Conservation (phyloP, 2,888 invertebrate genomes). For the Silvanus unidentatus region DNA sequence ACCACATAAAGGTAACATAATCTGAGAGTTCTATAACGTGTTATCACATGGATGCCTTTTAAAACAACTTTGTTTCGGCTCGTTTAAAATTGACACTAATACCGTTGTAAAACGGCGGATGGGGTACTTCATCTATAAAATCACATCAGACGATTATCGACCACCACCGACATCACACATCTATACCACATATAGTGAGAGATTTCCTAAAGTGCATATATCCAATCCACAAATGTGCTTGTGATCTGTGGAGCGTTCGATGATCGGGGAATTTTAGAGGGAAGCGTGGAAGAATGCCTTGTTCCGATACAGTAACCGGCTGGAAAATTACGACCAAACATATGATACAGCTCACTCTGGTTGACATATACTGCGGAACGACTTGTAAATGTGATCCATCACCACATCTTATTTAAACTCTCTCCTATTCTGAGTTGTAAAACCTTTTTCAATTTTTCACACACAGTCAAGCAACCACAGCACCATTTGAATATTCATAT, state of each 20-base stretch:
- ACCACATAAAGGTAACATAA: constrained; percentile 21
- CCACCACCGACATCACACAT: constrained; percentile 22
- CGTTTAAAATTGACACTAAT: constrained; percentile 36
- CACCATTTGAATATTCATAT: too few species aligned
- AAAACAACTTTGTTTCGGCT: constrained; percentile 38
- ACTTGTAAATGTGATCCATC: constrained; percentile 1
- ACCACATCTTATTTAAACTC: constrained; percentile 2
- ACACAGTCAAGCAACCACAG: too few species aligned
- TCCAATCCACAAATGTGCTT: constrained; percentile 30
- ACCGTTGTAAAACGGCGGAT: constrained; percentile 28
- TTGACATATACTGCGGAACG: constrained; percentile 15
- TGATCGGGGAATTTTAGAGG: constrained; percentile 11
- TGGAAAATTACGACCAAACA: constrained; percentile 41
- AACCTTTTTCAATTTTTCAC: too few species aligned
- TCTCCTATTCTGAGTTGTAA: background rate
- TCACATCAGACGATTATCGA: constrained; percentile 44
- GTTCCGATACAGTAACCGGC: constrained; percentile 36
- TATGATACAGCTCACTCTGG: constrained; percentile 19
- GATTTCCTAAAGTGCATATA: constrained; percentile 1
- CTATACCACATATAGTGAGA: constrained; percentile 21
- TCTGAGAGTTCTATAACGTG: constrained; percentile 8
- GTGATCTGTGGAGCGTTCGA: constrained; percentile 41
- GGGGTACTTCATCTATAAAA: constrained; percentile 44
- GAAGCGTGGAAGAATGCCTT: constrained; percentile 28
- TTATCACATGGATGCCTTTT: constrained; percentile 21